Percentiles rank a stretch among this genome's conserved stretches.
These are phyloP conservation scores for Eupithecia inturbata DNA, from an alignment of 2,888 invertebrate genomes.

Conservation along the genomic window DNA sequence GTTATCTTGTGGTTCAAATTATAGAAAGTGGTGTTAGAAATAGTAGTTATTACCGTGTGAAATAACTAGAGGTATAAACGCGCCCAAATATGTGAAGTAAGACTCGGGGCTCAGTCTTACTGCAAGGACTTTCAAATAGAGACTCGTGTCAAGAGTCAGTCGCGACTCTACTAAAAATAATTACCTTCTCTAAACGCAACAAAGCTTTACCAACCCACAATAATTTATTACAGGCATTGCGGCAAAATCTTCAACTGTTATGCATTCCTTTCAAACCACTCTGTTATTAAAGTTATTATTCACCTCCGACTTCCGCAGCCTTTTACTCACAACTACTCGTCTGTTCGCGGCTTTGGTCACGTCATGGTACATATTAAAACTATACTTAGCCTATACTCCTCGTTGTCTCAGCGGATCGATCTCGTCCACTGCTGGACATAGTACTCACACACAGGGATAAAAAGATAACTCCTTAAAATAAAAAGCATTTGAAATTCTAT, in stretches of 20 bases:
- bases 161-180: neutral
- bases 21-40: too few species aligned
- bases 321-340: neutral
- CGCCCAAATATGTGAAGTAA: too few species aligned
- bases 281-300: neutral
- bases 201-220: neutral
- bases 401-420: too few species aligned
- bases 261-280: neutral
- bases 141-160: neutral
- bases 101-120: too few species aligned
- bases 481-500: neutral
- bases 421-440: neutral
- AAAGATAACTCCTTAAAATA: neutral
- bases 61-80: too few species aligned
- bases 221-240: constrained; percentile 1
- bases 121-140: too few species aligned
- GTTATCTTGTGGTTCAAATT: too few species aligned
- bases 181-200: neutral
- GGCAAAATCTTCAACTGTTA: neutral
- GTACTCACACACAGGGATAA: neutral
- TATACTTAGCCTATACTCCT: too few species aligned
- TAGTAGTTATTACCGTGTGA: too few species aligned
- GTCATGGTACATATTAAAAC: too few species aligned
- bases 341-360: neutral
- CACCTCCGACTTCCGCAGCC: neutral